phyloP scores from a whole-genome alignment of 2,888 invertebrate species.

The Hipparchia sbordonii region DNA sequence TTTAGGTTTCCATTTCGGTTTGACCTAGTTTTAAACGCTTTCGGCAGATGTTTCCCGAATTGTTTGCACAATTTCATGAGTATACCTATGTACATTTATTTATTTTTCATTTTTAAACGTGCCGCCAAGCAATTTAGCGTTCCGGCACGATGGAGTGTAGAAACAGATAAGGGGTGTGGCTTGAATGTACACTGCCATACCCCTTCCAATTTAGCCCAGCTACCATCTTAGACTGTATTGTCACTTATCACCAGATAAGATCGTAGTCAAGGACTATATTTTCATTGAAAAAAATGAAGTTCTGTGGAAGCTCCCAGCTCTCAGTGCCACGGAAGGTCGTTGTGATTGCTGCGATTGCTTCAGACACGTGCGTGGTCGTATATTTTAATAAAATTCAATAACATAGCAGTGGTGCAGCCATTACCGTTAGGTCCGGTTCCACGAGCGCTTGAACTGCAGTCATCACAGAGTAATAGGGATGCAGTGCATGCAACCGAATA shows the following conservation, averaged over 20 bases:
- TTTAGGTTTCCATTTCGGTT: constrained; percentile 10
- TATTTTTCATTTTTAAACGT: background rate
- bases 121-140: background rate
- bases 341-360: background rate
- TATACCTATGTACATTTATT: background rate
- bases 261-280: no score
- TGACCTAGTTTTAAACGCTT: constrained; percentile 7
- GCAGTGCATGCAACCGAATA: constrained; percentile 16
- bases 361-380: background rate
- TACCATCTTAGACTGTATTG: no score
- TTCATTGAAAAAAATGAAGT: no score
- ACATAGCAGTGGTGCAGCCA: constrained; percentile 8
- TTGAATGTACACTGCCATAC: background rate
- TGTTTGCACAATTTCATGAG: background rate
- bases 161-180: no score
- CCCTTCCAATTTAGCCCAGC: background rate
- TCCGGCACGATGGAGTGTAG: no score
- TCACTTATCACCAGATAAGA: no score
- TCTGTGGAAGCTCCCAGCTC: background rate
- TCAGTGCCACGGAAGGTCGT: background rate
- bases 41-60: background rate
- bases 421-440: constrained; percentile 20
- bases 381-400: constrained; percentile 14
- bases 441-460: constrained; percentile 24
- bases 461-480: constrained; percentile 26